Percentiles rank a stretch among this genome's conserved stretches.
These are phyloP conservation scores for Heterochromis multidens DNA, from an alignment of 2,113 vertebrate genomes.

Conservation along the genomic window DNA sequence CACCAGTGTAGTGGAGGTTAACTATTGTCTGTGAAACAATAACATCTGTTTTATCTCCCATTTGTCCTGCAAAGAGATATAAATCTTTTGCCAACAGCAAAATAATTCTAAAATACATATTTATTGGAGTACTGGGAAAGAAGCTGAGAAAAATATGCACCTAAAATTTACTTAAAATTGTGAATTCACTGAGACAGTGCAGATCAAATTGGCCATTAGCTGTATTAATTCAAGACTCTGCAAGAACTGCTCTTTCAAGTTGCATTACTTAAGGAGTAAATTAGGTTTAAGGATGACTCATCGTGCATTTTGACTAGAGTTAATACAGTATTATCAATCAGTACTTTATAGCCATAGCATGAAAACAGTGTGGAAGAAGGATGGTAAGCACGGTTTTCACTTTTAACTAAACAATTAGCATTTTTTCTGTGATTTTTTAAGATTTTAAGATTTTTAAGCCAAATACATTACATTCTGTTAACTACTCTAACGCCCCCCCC, in stretches of 20 bases:
- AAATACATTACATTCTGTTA: background rate
- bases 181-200: background rate
- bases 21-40: too few species aligned
- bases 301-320: background rate
- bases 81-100: too few species aligned
- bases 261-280: background rate
- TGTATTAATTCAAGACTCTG: background rate
- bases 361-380: background rate
- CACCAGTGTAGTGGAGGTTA: background rate
- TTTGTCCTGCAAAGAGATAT: too few species aligned
- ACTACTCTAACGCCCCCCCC: too few species aligned
- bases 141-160: background rate
- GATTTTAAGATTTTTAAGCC: background rate
- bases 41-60: too few species aligned
- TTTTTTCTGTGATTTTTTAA: background rate
- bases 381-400: background rate
- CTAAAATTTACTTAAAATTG: background rate
- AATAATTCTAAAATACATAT: background rate
- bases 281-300: background rate
- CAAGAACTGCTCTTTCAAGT: background rate
- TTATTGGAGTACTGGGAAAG: background rate
- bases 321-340: background rate
- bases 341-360: background rate
- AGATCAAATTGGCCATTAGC: background rate
- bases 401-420: background rate